Base-by-base conservation (phyloP, 2,797 vertebrate species). In the Cyprinella venusta region DNA sequence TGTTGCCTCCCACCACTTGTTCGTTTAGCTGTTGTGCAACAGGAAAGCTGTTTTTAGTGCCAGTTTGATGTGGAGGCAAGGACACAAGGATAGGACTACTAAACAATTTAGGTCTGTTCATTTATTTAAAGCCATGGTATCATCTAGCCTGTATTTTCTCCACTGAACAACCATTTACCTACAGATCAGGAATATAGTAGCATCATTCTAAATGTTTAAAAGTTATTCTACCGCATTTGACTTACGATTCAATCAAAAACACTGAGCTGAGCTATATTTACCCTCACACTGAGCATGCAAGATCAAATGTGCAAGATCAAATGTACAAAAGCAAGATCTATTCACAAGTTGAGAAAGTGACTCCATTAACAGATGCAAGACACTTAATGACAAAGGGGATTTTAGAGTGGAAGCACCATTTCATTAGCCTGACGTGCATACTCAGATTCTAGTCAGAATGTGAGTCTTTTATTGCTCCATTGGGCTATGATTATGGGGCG, bases 21-120 rank as follows among this genome's bases (percentile, higher is more conserved):
- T 82, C 50, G 24, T 76, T 82, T 45, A 40, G 67, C 18, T 65
- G 68, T 80, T 80, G 61, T 76, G 70, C 18, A 59, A 84, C 78
- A 80, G 38, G 26, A 59, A 76, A 59, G 45, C 76, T 79, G 76
- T 64, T 70, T 71, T 54, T 52, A 69, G 65, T n/a, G 5, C 5
- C 16, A 70, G 54, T 24, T 18, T 76, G 38, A 82, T 68, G 36
- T 59, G 18, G 36, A 68, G 71, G 72, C 48, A 67, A 76, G 12
- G 18, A 45, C 36, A 82, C 45, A 16, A 82, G 61, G 45, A 56
- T 75, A 30, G 48, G 8, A n/a, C 24, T 63, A 18, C 48, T 76
- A 50, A 75, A 82, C n/a, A 68, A 82, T 67, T 42, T 24, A 76
- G 72, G 33, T 40, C 74, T 56, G 48, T 68, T 82, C 16, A 56